Evolutionary conservation across 1,140 invertebrate genomes (phyloP).

Genomic region (Drosophila guanche): DNA sequence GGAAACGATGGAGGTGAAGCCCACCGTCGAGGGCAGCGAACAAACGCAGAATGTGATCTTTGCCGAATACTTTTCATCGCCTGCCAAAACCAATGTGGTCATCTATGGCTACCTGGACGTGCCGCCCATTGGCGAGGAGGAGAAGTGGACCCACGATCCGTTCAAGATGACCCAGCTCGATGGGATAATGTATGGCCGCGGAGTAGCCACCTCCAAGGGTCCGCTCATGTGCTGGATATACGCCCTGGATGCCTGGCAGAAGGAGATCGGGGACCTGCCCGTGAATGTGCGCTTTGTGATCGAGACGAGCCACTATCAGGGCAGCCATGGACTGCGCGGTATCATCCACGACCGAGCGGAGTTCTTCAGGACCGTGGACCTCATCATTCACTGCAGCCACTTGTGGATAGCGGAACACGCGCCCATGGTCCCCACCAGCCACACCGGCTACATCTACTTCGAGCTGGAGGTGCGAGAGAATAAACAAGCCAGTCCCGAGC

Average conservation of each 20-base stretch:
- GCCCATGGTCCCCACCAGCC: constrained; percentile 29
- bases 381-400: constrained; percentile 31
- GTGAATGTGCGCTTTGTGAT: constrained; percentile 41
- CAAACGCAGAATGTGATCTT: constrained; percentile 28
- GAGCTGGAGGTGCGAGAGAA: constrained; percentile 16
- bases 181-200: constrained; percentile 16
- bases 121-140: not conserved
- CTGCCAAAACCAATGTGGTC: constrained; percentile 35
- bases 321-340: not conserved
- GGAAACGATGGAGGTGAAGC: constrained; percentile 25
- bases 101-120: constrained; percentile 43
- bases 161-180: constrained; percentile 18
- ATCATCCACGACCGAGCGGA: not conserved
- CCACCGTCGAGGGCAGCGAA: not conserved
- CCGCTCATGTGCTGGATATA: constrained; percentile 38
- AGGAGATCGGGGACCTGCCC: constrained; percentile 21
- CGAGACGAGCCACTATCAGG: constrained; percentile 8
- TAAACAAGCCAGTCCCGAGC: not conserved
- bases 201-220: constrained; percentile 31
- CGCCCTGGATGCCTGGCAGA: constrained; percentile 21
- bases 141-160: constrained; percentile 26
- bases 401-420: constrained; percentile 22
- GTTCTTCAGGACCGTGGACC: constrained; percentile 36
- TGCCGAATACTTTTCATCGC: constrained; percentile 40
- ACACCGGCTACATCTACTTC: constrained; percentile 39